Evolutionary conservation across 2,888 invertebrate genomes (phyloP).

Genomic region (Macrophya annulata): DNA sequence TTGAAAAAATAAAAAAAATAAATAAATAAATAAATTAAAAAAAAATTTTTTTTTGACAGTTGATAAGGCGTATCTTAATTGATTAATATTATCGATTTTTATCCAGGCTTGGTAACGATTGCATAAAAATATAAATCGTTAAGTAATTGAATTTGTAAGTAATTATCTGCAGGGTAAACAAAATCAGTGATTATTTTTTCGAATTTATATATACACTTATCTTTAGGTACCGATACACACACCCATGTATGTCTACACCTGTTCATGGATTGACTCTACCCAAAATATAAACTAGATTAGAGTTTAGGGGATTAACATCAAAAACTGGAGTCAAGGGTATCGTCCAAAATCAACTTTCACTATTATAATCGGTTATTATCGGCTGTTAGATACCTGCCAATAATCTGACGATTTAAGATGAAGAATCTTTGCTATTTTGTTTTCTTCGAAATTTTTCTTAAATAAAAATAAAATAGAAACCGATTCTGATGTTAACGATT

Average conservation of each 20-base stretch:
- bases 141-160: not conserved
- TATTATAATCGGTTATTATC: not conserved
- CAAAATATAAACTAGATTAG: not conserved
- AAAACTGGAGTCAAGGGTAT: not conserved
- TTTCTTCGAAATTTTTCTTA: too few species aligned
- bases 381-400: not conserved
- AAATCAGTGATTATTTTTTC: not conserved
- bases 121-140: not conserved
- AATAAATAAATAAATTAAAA: too few species aligned
- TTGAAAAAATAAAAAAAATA: not conserved
- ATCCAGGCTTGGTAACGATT: not conserved
- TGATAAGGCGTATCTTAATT: slow-evolving; percentile 2
- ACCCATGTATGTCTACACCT: not conserved
- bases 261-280: not conserved
- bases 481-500: not conserved
- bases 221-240: not conserved
- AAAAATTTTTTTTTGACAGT: not conserved
- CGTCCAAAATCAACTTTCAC: not conserved
- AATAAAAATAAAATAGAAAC: not conserved
- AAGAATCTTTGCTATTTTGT: not conserved
- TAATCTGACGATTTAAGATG: not conserved
- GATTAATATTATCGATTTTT: slow-evolving; percentile 4
- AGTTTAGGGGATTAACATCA: not conserved
- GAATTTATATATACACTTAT: not conserved
- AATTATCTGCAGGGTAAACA: not conserved